A percentile compares a stretch with the other conserved stretches of the same genome.
These are phyloP conservation scores for Polypterus bichir DNA, from an alignment of 2,113 vertebrate genomes.

Conservation along the genomic window DNA sequence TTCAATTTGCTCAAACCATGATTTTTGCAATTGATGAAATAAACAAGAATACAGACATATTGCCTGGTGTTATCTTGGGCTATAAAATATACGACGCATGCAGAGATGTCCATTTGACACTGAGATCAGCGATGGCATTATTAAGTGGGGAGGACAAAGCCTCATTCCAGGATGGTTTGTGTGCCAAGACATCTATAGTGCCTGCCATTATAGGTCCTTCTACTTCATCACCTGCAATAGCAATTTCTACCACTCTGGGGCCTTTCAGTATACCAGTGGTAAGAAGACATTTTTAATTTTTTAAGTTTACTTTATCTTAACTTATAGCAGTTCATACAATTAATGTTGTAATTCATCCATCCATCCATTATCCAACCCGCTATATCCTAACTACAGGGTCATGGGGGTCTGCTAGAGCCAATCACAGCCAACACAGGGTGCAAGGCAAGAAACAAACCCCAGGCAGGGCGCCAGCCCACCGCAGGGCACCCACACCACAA, in stretches of 20 bases:
- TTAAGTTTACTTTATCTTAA: slow-evolving; percentile 3
- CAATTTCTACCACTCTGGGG: slow-evolving; percentile 13
- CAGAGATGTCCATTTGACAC: slow-evolving; percentile 13
- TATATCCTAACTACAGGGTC: no score
- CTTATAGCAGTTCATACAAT: no score
- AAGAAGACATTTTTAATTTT: slow-evolving; percentile 9
- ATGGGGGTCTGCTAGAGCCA: background rate
- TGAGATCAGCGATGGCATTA: slow-evolving; percentile 22
- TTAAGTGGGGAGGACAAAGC: slow-evolving; percentile 21
- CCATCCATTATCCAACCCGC: no score
- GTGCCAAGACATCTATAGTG: slow-evolving; percentile 20
- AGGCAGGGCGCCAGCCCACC: no score
- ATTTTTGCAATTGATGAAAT: slow-evolving; percentile 33
- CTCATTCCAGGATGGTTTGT: slow-evolving; percentile 7
- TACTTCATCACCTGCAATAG: slow-evolving; percentile 23
- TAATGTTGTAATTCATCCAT: no score
- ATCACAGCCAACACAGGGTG: background rate
- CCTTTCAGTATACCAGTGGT: slow-evolving; percentile 21
- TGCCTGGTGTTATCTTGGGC: slow-evolving; percentile 23
- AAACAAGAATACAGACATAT: slow-evolving; percentile 27
- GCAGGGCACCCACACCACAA: no score
- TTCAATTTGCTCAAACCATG: slow-evolving; percentile 26
- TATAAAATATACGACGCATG: slow-evolving; percentile 29
- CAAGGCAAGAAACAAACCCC: no score
- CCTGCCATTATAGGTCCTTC: slow-evolving; percentile 25